These are phyloP conservation scores for Pseudomugil gertrudae DNA, from an alignment of 2,797 vertebrate genomes.

Conservation along the genomic window DNA sequence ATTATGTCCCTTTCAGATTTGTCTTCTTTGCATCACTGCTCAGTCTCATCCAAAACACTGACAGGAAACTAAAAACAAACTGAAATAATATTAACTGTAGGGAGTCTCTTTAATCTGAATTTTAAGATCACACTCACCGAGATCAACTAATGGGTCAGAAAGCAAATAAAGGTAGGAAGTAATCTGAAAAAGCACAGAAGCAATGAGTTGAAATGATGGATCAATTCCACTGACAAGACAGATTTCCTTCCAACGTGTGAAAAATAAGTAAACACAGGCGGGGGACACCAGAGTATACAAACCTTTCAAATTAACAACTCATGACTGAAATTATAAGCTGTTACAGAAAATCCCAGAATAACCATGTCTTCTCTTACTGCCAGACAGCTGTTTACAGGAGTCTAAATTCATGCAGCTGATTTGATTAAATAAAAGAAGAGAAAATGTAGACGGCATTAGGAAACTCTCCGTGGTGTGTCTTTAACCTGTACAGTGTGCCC, in stretches of 20 bases:
- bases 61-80: neutral
- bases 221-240: neutral
- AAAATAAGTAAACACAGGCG: neutral
- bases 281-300: neutral
- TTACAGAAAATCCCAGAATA: neutral
- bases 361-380: neutral
- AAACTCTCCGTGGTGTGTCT: neutral
- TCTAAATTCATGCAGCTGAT: neutral
- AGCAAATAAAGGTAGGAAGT: neutral
- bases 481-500: neutral
- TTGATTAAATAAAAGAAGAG: neutral
- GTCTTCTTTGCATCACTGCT: too few relatives aligned
- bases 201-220: neutral
- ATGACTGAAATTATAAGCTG: neutral
- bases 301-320: neutral
- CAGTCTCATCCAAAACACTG: neutral
- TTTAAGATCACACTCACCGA: neutral
- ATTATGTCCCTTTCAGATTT: too few relatives aligned
- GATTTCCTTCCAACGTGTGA: neutral
- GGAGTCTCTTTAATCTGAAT: neutral
- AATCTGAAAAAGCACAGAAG: neutral
- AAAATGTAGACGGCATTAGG: neutral
- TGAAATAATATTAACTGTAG: neutral
- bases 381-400: too few relatives aligned
- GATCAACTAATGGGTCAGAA: slow-evolving; percentile 2